Percentiles rank a stretch among this genome's conserved stretches.
Evolutionary conservation across 2,113 vertebrate species (phyloP).

Genomic region (Benitochromis conjunctus): DNA sequence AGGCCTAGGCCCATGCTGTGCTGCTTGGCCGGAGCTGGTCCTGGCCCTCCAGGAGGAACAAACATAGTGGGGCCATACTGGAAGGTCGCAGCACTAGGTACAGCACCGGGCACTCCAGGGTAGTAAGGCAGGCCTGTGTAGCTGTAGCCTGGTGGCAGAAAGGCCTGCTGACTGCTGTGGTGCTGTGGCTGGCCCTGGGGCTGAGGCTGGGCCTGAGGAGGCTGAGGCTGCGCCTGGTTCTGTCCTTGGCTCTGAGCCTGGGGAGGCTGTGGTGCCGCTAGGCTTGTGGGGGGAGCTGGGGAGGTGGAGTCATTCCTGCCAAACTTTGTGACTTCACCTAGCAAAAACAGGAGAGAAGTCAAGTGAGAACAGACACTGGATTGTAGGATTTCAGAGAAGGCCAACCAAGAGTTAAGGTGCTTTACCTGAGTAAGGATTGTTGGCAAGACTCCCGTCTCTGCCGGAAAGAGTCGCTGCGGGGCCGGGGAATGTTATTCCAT

Average conservation of each 20-base stretch:
- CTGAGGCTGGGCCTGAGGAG: constrained; percentile 90
- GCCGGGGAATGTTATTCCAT: constrained; percentile 95
- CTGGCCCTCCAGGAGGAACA: constrained; percentile 79
- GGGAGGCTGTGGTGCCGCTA: constrained; percentile 77
- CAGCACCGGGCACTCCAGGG: constrained; percentile 86
- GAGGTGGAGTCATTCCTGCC: constrained; percentile 93
- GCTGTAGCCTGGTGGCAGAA: constrained; percentile 97
- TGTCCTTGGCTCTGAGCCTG: constrained; percentile 94
- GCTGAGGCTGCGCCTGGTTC: constrained; percentile 87
- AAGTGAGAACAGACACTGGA: background rate
- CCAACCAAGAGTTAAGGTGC: background rate
- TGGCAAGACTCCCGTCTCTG: constrained; percentile 90
- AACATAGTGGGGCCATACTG: constrained; percentile 97
- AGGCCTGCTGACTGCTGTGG: constrained; percentile 95
- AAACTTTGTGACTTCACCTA: constrained; percentile 93
- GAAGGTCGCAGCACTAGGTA: constrained; percentile 88
- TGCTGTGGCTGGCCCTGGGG: constrained; percentile 88
- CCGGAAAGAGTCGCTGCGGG: constrained; percentile 85
- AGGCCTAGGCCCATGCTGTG: constrained; percentile 85
- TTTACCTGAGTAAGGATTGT: constrained; percentile 93
- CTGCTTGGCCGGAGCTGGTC: constrained; percentile 87
- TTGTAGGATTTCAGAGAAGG: background rate
- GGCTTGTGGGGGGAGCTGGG: constrained; percentile 87
- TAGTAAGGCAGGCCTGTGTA: constrained; percentile 98
- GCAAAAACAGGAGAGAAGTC: background rate